Conservation (phyloP, 1,140 invertebrate species). For the Diorhabda elongata region DNA sequence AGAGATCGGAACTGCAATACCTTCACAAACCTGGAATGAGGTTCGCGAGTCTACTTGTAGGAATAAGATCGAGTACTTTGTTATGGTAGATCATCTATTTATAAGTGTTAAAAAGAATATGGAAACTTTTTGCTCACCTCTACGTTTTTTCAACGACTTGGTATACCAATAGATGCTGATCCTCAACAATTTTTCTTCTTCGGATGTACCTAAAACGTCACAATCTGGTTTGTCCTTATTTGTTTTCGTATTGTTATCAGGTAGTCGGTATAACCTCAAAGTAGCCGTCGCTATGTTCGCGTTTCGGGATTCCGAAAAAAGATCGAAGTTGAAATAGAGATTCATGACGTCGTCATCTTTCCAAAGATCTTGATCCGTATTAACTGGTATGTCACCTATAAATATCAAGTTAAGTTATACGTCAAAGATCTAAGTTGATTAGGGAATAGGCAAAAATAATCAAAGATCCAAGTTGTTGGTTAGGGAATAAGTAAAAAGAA, state of each 20-base stretch:
- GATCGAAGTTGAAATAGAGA: slow-evolving; percentile 53
- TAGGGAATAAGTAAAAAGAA: no score
- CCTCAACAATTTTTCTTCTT: slow-evolving; percentile 56
- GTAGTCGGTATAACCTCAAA: slow-evolving; percentile 53
- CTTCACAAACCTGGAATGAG: no score
- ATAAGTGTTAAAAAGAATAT: no score
- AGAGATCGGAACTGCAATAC: no score
- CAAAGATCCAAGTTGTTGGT: no score
- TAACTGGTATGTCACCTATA: slow-evolving; percentile 53
- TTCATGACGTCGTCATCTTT: slow-evolving; percentile 53
- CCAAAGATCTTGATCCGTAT: slow-evolving; percentile 55
- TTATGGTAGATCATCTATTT: no score
- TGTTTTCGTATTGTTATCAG: slow-evolving; percentile 45
- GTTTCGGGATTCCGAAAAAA: slow-evolving; percentile 47
- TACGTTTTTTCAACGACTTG: slow-evolving; percentile 52
- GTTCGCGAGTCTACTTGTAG: no score
- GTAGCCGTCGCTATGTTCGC: slow-evolving; percentile 52
- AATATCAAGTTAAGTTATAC: background rate
- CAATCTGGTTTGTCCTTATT: slow-evolving; percentile 29
- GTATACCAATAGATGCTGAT: slow-evolving; percentile 61
- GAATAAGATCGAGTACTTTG: no score
- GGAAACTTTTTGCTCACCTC: slow-evolving; percentile 46
- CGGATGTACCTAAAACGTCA: slow-evolving; percentile 39
- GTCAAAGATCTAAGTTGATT: no score
- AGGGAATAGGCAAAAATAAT: no score